Base-by-base conservation (phyloP, 2,113 vertebrate species). In the Colaptes auratus region DNA sequence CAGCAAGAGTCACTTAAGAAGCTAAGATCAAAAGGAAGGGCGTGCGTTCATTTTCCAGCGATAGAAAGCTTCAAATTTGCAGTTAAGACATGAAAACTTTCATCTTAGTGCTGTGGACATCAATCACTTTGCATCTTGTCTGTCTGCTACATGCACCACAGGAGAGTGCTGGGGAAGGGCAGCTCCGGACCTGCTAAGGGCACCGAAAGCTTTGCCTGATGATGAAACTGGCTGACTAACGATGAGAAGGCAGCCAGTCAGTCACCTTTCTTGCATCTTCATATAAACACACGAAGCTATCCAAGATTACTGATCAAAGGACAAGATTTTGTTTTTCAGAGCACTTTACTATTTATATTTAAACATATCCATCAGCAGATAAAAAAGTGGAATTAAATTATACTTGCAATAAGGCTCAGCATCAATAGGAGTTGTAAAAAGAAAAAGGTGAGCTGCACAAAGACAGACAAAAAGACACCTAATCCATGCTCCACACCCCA, bases 11-110 rank as follows among this genome's bases (percentile, higher is more conserved):
- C 58, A 61, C 71, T 82, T 66, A 50, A 70, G 58, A 81, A 84
- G 30, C 46, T 12, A 59, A 93, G 76, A 95, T 89, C 79, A 92
- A 94, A 95, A 79, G 74, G 78, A 95, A 90, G 18, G 33, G 52
- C 27, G 24, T 56, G 64, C 39, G 69, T 42, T 90, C 28, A 64
- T 81, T 77, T 89, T 64, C 53, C 59, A 91, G 89, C 25, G 35
- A 33, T 2, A 80, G 67, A 80, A 84, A 93, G 69, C 87, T 91
- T 81, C 87, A 67, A 16, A 60, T 70, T 74, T 92, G 82, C 1
- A 23, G 48, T 74, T 91, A 86, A 91, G 15, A 23, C 61, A 80
- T 30, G 44, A 71, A 86, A 93, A 80, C 88, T 91, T 95, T 90
- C 69, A 91, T 89, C 67, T 80, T 58, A 14, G 36, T 8, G 60